Evolutionary conservation across 2,797 vertebrate genomes (phyloP).

Genomic region (Lacerta bilineata): DNA sequence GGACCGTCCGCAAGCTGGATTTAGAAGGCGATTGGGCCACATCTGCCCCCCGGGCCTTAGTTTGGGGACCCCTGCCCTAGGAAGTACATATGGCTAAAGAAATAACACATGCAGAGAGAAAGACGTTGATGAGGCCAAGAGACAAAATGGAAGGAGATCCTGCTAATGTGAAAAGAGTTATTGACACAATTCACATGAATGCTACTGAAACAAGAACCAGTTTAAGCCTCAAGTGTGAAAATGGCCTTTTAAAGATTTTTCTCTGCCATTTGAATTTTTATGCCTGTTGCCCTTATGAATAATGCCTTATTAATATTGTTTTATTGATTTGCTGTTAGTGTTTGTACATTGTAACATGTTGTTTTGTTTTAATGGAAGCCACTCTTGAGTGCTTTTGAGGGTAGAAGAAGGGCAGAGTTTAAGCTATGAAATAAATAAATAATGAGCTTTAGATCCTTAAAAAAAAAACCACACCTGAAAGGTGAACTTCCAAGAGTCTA

Average conservation of each 20-base stretch:
- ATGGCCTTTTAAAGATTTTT: neutral
- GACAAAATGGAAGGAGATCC: neutral
- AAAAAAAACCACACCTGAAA: neutral
- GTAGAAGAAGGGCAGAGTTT: neutral
- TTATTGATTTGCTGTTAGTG: neutral
- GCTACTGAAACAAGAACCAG: neutral
- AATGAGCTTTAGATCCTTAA: neutral
- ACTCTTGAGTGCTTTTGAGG: neutral
- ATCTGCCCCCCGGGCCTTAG: too few relatives aligned
- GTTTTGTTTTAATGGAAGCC: conserved; percentile 8
- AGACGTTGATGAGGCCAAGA: neutral
- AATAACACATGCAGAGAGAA: neutral
- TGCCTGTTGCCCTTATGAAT: conserved; percentile 5
- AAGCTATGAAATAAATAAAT: neutral
- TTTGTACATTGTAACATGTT: neutral
- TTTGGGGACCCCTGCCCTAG: too few relatives aligned
- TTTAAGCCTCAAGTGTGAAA: neutral
- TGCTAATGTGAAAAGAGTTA: neutral
- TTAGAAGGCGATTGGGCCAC: too few relatives aligned
- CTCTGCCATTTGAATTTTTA: neutral
- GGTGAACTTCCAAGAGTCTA: neutral
- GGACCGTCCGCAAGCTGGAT: too few relatives aligned
- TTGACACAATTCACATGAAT: neutral
- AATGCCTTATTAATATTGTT: conserved; percentile 18
- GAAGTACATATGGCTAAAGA: neutral